A percentile compares a stretch with the other conserved stretches of the same genome.
Evolutionary conservation across 2,888 invertebrate genomes (phyloP).

Genomic region (Euphydryas editha): DNA sequence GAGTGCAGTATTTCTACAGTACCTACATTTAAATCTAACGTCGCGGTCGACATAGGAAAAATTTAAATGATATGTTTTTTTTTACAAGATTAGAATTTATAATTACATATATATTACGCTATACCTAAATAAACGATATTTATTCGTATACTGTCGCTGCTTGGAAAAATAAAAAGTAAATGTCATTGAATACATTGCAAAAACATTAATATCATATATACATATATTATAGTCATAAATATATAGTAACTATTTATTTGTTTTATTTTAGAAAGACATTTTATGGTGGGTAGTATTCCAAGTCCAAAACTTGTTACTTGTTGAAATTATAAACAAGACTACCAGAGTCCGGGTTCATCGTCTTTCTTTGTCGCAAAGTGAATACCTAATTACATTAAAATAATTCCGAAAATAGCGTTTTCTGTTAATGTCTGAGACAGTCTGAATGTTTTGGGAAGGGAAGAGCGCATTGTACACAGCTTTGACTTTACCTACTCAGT

Average conservation of each 20-base stretch:
- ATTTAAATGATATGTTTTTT: background rate
- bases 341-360: slow-evolving; percentile 35
- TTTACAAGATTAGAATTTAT: background rate
- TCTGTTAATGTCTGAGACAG: background rate
- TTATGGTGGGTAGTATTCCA: background rate
- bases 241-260: background rate
- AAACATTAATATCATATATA: too few relatives aligned
- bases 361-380: slow-evolving; percentile 31
- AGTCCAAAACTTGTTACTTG: slow-evolving; percentile 10
- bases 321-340: background rate
- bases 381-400: slow-evolving; percentile 37
- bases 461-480: too few relatives aligned
- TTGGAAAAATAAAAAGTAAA: too few relatives aligned
- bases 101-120: too few relatives aligned
- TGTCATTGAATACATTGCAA: background rate
- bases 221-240: too few relatives aligned
- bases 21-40: slow-evolving; percentile 1
- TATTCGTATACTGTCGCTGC: background rate
- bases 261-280: background rate
- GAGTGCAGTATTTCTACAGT: slow-evolving; percentile 26
- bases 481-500: too few relatives aligned
- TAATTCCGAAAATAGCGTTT: background rate
- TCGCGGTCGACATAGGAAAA: background rate
- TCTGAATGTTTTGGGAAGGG: too few relatives aligned
- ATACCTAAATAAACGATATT: background rate